Base-by-base conservation (phyloP, 2,888 invertebrate genomes). In the Cephus runcator region DNA sequence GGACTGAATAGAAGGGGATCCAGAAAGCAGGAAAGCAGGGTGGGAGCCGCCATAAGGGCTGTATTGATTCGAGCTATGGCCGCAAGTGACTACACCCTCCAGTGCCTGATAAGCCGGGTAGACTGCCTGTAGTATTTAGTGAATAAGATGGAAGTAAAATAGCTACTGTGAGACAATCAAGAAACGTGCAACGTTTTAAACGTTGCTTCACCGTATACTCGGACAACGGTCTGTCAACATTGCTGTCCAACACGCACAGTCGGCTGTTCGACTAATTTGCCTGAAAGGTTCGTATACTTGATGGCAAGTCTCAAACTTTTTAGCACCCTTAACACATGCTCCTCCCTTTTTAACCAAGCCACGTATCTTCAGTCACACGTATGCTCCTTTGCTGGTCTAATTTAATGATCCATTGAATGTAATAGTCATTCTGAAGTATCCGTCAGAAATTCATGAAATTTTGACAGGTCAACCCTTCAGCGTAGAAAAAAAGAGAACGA, bases 21-120 rank as follows among this genome's bases (percentile, higher is more conserved):
- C 9, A 56, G 56, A 23, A 56, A 56, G 40, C 40, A 40, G 40
- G 40, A 40, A 40, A 6, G 56, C 23, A 56, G 74, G 77, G 75
- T 79, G 82, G 80, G 83, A 82, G 82, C 83, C 84, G 85, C 83
- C 86, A 86, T 85, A 85, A 84, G 85, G 82, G 83, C 85, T 81
- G 87, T 89, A 89, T 89, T 89, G 89, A 89, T 89, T 89, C 88
- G 87, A 87, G 86, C 86, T 83, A 89, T 89, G 89, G 89, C 89
- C 86, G 87, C 85, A 84, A 34, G 71, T 34, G 71, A 34, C 71
- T 71, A 34, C 71, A 71, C 71, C 71, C 71, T 15, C 34, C 71
- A 34, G 71, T 71, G 71, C 34, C 71, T 71, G 71, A 71, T 34
- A 34, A 71, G 23, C 56, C 56, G 56, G 56, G 56, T 56, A 56